These are phyloP conservation scores for Phalacrocorax aristotelis DNA, from an alignment of 2,113 vertebrate species.

Conservation along the genomic window DNA sequence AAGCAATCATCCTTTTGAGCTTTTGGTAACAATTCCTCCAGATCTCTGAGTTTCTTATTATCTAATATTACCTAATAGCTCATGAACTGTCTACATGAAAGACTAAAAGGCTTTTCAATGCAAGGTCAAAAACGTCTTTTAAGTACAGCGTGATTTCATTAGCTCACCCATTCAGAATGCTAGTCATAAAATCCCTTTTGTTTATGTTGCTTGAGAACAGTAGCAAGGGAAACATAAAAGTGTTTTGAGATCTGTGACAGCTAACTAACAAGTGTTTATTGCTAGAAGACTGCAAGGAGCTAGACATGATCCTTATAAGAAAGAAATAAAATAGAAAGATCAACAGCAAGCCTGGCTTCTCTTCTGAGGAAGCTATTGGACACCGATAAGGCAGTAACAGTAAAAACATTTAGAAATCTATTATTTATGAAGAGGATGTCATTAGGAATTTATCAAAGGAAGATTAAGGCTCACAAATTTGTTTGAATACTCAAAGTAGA, in stretches of 20 bases:
- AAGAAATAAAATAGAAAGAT: neutral
- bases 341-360: neutral
- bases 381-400: neutral
- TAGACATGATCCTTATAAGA: neutral
- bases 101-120: neutral
- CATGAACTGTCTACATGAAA: neutral
- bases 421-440: constrained; percentile 31
- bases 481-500: neutral
- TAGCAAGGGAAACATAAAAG: constrained; percentile 9
- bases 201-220: constrained; percentile 17
- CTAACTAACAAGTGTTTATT: neutral
- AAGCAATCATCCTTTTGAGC: neutral
- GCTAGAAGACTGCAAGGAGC: neutral
- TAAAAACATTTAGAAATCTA: constrained; percentile 33
- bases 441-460: constrained; percentile 17
- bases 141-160: neutral
- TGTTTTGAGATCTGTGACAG: neutral
- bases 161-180: neutral
- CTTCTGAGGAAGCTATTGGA: neutral
- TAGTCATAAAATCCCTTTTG: neutral
- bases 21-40: neutral
- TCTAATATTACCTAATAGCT: neutral
- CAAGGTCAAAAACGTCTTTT: neutral
- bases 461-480: constrained; percentile 9
- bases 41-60: neutral